These are phyloP conservation scores for Erebia aethiops DNA, from an alignment of 2,888 invertebrate species.

Conservation along the genomic window DNA sequence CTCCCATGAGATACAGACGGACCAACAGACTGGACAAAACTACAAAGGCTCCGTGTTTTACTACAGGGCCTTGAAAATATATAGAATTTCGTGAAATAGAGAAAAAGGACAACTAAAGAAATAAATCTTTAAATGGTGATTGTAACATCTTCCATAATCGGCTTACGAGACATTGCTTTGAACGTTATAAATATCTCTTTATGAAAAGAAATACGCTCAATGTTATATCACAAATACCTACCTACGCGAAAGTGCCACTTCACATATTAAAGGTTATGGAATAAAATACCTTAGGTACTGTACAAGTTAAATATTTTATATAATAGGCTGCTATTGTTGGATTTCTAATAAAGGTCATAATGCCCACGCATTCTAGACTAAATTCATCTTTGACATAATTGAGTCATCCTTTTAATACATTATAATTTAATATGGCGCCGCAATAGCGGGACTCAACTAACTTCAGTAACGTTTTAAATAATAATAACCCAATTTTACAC, in stretches of 20 bases:
- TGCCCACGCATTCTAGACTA: conserved; percentile 21
- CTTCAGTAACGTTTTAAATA: conserved; percentile 9
- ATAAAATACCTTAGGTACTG: neutral
- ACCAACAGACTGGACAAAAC: no score
- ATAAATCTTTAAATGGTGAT: neutral
- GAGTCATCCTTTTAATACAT: conserved; percentile 22
- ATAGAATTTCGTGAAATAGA: neutral
- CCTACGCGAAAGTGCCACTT: neutral
- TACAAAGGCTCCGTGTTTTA: no score
- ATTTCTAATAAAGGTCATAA: conserved; percentile 5
- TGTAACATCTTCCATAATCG: neutral
- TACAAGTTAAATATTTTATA: no score
- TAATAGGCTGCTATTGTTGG: no score
- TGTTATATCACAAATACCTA: neutral
- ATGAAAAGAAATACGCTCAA: neutral
- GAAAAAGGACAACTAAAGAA: neutral
- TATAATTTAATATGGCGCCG: conserved; percentile 36
- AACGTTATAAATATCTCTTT: conserved; percentile 1
- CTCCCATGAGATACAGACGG: no score
- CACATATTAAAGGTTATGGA: conserved; percentile 10
- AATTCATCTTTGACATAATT: conserved; percentile 30
- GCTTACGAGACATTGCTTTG: neutral
- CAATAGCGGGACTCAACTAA: conserved; percentile 1
- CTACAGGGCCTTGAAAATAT: no score
- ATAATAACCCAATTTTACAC: neutral